Evolutionary conservation across 2,888 invertebrate species (phyloP).

Genomic region (Coleophora deauratella): DNA sequence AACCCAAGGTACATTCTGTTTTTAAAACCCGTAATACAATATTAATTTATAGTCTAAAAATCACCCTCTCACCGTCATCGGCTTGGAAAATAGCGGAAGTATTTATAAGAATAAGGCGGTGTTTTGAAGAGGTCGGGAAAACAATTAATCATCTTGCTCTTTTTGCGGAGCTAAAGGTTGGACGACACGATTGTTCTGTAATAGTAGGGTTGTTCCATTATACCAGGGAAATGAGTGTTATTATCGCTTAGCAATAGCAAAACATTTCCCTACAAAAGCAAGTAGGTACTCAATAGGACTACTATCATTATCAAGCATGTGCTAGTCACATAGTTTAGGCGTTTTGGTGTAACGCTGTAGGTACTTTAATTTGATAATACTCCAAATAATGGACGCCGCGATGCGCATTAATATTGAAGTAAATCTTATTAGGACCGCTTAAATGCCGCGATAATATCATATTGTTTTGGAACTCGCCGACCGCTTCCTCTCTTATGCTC

Average conservation of each 20-base stretch:
- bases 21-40: slow-evolving; percentile 56
- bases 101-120: slow-evolving; percentile 68
- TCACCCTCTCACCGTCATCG: slow-evolving; percentile 62
- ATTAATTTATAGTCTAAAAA: slow-evolving; percentile 66
- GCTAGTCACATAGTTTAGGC: no score
- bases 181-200: slow-evolving; percentile 62
- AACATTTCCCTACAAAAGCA: no score
- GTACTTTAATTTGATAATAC: slow-evolving; percentile 57
- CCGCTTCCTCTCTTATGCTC: slow-evolving; percentile 68
- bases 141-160: slow-evolving; percentile 70
- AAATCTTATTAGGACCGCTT: slow-evolving; percentile 72
- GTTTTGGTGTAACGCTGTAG: neutral
- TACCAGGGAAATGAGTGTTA: slow-evolving; percentile 34
- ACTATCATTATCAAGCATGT: no score
- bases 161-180: slow-evolving; percentile 64
- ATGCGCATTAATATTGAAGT: slow-evolving; percentile 71
- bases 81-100: slow-evolving; percentile 72
- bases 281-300: no score
- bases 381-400: slow-evolving; percentile 65
- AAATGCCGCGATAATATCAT: slow-evolving; percentile 70
- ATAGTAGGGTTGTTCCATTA: slow-evolving; percentile 57
- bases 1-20: slow-evolving; percentile 29
- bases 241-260: slow-evolving; percentile 16
- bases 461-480: slow-evolving; percentile 69
- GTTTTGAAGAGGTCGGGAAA: slow-evolving; percentile 70